Percentiles rank a stretch among this genome's conserved stretches.
These are phyloP conservation scores for Tylochromis polylepis DNA, from an alignment of 2,113 vertebrate genomes.

Conservation along the genomic window DNA sequence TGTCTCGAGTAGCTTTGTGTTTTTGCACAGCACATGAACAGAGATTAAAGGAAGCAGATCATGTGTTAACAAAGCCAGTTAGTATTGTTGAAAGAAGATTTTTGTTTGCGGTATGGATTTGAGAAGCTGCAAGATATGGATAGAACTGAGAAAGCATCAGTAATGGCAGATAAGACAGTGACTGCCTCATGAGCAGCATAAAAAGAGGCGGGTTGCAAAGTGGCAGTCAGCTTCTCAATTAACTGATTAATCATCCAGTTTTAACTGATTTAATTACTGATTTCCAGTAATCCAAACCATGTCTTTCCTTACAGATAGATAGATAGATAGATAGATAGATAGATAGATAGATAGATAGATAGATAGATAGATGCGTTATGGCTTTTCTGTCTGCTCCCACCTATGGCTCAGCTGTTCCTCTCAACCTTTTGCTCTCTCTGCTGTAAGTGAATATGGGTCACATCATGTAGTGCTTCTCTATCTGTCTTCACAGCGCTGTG, in stretches of 20 bases:
- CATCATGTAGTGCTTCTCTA: not conserved
- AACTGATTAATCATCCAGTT: too few relatives aligned
- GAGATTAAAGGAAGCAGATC: not conserved
- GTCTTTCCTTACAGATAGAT: too few relatives aligned
- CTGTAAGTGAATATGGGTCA: constrained; percentile 55
- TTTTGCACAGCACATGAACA: not conserved
- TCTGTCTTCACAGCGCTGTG: constrained; percentile 12
- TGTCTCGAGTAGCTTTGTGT: not conserved
- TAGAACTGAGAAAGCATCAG: not conserved
- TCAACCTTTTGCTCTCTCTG: constrained; percentile 2
- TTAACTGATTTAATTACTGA: not conserved
- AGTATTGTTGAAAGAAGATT: not conserved
- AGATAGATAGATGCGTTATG: not conserved
- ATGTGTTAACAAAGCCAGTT: not conserved
- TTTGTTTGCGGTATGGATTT: not conserved
- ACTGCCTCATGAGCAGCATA: not conserved
- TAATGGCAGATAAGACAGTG: not conserved
- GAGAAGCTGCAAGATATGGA: not conserved
- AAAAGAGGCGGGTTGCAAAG: not conserved
- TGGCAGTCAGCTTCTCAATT: not conserved
- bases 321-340: not conserved
- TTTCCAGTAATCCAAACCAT: not conserved
- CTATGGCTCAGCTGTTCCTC: constrained; percentile 10
- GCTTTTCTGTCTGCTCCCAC: not conserved
- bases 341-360: not conserved